Evolutionary conservation across 2,113 vertebrate species (phyloP), one percentile per base, ranked within the genome.

Genomic region (Cyrtonyx montezumae): DNA sequence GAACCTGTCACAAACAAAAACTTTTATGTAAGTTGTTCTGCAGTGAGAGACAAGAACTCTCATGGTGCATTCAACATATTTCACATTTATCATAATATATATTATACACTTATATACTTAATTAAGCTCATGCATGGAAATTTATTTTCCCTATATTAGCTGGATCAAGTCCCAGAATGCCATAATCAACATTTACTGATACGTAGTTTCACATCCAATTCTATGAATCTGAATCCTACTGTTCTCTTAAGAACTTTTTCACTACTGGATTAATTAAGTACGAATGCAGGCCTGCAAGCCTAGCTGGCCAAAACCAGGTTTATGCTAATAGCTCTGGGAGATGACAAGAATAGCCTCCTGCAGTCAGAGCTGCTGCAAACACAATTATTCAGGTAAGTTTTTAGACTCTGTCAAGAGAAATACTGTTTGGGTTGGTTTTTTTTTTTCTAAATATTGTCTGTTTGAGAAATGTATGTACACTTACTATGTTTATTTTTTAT

Each of bases 371-470:
- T 84, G 32, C 21, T 51, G 78, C 21, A 63, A 67, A 11, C 21
- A 34, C 28, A 59, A 8, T 61, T 79, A 81, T 15, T 75, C 17
- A 53, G 6, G 36, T 22, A 45, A 8, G 12, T 36, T 58, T 71
- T 0, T 79, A n/a, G 40, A 51, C 3, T 61, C 0, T 2, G 43
- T 1, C 17, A 89, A 46, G 13, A 5, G 22, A 88, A 91, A 61
- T 21, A 11, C 7, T 37, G 12, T 0, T 1, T 25, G 11, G 23
- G 36, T 37, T 16, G 14, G 34, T 59, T 13, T 13, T 58, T 34
- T 40, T 61, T 88, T 61, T 63, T 49, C 9, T 18, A 74, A 84
- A 81, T 7, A 56, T 0, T 18, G 16, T 8, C 42, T 37, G 9
- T 37, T 42, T 59, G 37, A 93, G 68, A 70, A 78, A 70, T 26